Conservation (phyloP, 2,888 invertebrate genomes). For the Nephrotoma appendiculata region DNA sequence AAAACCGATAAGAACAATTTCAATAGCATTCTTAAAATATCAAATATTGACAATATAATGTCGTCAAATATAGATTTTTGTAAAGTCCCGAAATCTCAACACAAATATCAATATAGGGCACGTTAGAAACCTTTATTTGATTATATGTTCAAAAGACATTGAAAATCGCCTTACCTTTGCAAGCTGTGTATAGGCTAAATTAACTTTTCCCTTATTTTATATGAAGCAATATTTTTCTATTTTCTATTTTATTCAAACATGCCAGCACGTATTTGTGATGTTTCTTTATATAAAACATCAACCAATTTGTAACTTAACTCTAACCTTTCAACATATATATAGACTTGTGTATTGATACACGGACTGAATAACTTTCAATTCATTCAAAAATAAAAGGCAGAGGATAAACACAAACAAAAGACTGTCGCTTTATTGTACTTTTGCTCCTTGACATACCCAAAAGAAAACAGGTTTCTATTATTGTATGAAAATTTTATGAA, state of each 20-base stretch:
- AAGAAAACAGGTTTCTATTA: background rate
- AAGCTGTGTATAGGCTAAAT: too few species aligned
- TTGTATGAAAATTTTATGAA: background rate
- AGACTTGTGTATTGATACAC: background rate
- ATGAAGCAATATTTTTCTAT: too few species aligned
- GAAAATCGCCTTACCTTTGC: too few species aligned
- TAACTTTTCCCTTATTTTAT: too few species aligned
- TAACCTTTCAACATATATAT: background rate
- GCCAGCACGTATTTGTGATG: background rate
- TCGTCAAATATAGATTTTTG: too few species aligned
- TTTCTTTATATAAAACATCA: background rate
- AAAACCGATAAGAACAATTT: background rate
- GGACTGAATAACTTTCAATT: background rate
- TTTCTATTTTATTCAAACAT: background rate
- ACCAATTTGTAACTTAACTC: background rate
- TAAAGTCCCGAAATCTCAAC: too few species aligned
- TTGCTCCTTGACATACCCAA: background rate
- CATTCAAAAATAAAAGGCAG: background rate
- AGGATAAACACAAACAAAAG: background rate
- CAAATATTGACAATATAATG: background rate
- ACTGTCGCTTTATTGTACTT: background rate
- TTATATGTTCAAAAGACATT: too few species aligned
- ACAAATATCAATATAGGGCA: too few species aligned
- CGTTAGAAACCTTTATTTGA: too few species aligned
- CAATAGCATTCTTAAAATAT: background rate